These are phyloP conservation scores for Halocynthia roretzi DNA, from an alignment of 23 tunicate species.

Conservation along the genomic window DNA sequence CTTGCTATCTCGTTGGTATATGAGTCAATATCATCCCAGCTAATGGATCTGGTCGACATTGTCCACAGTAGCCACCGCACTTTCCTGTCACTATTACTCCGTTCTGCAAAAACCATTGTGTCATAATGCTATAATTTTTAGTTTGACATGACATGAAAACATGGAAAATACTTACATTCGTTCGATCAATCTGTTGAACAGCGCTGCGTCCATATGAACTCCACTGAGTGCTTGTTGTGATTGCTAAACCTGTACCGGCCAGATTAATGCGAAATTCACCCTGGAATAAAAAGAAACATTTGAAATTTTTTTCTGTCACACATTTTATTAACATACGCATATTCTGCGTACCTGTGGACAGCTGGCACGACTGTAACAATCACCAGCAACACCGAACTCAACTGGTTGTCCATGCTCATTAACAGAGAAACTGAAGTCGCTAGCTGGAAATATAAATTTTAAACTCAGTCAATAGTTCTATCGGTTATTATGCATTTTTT, in stretches of 20 bases:
- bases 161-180: constrained; percentile 39
- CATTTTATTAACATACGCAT: not conserved
- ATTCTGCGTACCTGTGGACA: constrained; percentile 75
- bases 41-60: constrained; percentile 80
- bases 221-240: constrained; percentile 58
- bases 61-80: constrained; percentile 93
- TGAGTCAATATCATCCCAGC: constrained; percentile 41
- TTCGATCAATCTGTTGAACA: constrained; percentile 31
- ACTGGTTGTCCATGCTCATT: constrained; percentile 46
- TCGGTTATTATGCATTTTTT: not conserved
- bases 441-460: constrained; percentile 23
- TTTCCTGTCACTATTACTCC: constrained; percentile 48
- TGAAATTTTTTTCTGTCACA: not conserved
- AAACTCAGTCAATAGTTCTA: not conserved
- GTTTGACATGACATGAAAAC: not conserved
- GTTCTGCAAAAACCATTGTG: constrained; percentile 29
- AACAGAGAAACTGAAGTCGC: constrained; percentile 63
- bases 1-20: not conserved
- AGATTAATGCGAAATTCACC: constrained; percentile 69
- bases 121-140: not conserved
- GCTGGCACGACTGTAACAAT: constrained; percentile 75
- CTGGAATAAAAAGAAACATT: constrained; percentile 16
- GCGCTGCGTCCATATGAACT: constrained; percentile 62
- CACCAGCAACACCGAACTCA: constrained; percentile 82
- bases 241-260: constrained; percentile 61